Base-by-base conservation (phyloP, 2,888 invertebrate species). In the Mesorhabditis belari region DNA sequence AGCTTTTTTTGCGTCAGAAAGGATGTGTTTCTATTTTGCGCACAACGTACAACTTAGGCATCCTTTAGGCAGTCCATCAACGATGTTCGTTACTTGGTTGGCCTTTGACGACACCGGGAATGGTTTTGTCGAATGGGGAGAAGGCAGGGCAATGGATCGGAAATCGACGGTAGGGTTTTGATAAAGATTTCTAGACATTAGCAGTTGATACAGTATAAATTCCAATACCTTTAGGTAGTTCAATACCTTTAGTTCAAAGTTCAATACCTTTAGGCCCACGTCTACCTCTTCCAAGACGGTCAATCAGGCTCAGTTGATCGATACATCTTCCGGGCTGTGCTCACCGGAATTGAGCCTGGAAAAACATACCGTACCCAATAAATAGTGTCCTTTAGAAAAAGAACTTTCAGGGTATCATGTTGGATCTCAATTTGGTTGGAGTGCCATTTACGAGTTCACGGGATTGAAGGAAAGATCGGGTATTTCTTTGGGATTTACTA, bases 61-160 rank as follows among this genome's bases (percentile, higher is more conserved):
- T 50, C 49, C 57, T 62, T 55, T 50, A 70, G 73, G 73, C 12
- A 65, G 69, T 54, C 68, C 71, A 0, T 59, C 65, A 17, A 56
- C 51, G 4, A 67, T 71, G 61, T 64, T 64, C 25, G 69, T 79
- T 0, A 79, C 78, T 0, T 79, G 79, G 79, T 23, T 76, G 58
- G 76, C 79, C 1, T 79, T 71, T 58, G 78, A 79, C 57, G 78
- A 79, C 56, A 74, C 77, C 1, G 51, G 65, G 1, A 64, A 67
- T 12, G 74, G 76, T 0, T 49, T 66, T 5, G 79, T 79, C 19
- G 73, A 77, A 58, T 79, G 71, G 61, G 77, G 77, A 53, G 62
- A 58, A 2, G 65, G 67, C 12, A 52, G 51, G 19, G 19, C 9
- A 6, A 9, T 9, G 51, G 51, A 50, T 9, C 12, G 21, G 19